Evolutionary conservation across 1,140 invertebrate genomes (phyloP).

Genomic region (Drosophila ercepeae): DNA sequence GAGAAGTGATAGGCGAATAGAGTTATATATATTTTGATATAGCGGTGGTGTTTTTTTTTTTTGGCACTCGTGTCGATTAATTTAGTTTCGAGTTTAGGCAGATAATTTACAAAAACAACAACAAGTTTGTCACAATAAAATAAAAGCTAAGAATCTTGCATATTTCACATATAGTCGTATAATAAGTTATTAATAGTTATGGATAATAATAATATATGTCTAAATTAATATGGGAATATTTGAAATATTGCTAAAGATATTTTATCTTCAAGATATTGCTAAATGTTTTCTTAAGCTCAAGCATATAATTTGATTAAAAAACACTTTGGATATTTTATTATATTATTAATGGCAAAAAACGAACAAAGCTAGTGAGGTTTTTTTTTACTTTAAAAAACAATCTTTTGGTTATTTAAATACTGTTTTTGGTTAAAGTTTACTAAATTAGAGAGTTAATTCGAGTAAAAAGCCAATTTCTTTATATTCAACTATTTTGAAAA

Average conservation of each 20-base stretch:
- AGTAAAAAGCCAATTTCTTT: not conserved
- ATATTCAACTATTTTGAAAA: slow-evolving; percentile 7
- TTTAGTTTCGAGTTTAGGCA: slow-evolving; percentile 66
- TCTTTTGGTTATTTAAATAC: not conserved
- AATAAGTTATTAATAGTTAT: slow-evolving; percentile 33
- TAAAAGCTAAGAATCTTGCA: slow-evolving; percentile 32
- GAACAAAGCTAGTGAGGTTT: not conserved
- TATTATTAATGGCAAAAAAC: not conserved
- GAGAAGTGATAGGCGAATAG: slow-evolving; percentile 33
- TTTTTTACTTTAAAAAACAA: not conserved
- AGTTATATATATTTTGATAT: slow-evolving; percentile 18
- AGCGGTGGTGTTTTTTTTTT: slow-evolving; percentile 34
- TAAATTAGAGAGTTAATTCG: not conserved
- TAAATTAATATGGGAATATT: slow-evolving; percentile 27
- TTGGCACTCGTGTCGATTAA: slow-evolving; percentile 49
- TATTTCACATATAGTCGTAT: slow-evolving; percentile 25
- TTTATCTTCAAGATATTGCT: not conserved
- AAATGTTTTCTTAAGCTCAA: slow-evolving; percentile 21
- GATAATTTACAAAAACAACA: slow-evolving; percentile 82
- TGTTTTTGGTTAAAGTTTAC: not conserved
- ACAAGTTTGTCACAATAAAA: slow-evolving; percentile 54
- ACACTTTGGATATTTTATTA: slow-evolving; percentile 4
- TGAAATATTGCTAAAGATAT: slow-evolving; percentile 18
- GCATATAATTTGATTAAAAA: slow-evolving; percentile 10
- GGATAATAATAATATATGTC: slow-evolving; percentile 26